Base-by-base conservation (phyloP, 1,140 invertebrate genomes). In the Drosophila sucinea region DNA sequence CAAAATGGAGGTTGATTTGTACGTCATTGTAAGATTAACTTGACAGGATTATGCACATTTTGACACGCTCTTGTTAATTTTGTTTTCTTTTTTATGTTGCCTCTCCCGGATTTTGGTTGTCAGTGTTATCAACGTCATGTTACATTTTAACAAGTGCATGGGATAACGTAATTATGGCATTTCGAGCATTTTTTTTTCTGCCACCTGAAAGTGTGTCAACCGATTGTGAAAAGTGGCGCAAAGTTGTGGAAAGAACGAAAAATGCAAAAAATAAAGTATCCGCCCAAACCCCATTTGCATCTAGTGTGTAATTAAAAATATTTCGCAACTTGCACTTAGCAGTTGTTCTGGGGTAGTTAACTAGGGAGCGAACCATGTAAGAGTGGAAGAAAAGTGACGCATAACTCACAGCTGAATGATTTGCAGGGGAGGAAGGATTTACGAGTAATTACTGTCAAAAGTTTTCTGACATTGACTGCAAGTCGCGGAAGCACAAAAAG, bases 121-220 rank as follows among this genome's bases (percentile, higher is more conserved):
- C 44, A 54, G 44, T 54, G 32, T 29, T 61, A 63, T 44, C 23
- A 55, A 38, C 73, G 33, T 54, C 33, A 54, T 60, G 68, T 60
- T 27, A 60, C n/a, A 47, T 60, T 65, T 38, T 7, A 29, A 55
- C 25, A 10, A 62, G 60, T 41, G 38, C 32, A 62, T 62, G 41
- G 41, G 11, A 23, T 77, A 63, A 60, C 56, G 73, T 51, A 60
- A 55, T 69, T 60, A 55, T 77, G 66, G 5, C 30, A 60, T 17
- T 70, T 73, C 25, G 51, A 23, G 51, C 40, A 27, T 25, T 51
- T 51, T 17, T 17, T 17, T 51, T 27, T 29, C 35, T 58, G 51
- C 3, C 11, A 44, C 27, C 25, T 6, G 25, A 63, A 74, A 67
- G 41, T 77, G 41, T 70, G 67, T 74, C 66, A 77, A 70, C 47